These are phyloP conservation scores for Argyrosomus japonicus DNA, from an alignment of 2,113 vertebrate species.

Conservation along the genomic window DNA sequence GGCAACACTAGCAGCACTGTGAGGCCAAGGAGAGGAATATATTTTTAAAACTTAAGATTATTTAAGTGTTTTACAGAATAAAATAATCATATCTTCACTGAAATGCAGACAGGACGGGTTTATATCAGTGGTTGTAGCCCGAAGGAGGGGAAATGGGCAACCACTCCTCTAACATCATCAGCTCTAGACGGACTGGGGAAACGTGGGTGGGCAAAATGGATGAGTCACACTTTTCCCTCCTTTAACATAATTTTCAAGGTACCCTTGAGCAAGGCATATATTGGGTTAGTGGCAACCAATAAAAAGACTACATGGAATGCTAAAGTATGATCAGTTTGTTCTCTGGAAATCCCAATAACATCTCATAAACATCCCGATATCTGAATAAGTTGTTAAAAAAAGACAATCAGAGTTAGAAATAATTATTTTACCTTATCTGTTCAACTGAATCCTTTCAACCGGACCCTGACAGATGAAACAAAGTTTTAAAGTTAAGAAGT, in stretches of 20 bases:
- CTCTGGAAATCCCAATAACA: not conserved
- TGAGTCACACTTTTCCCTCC: slow-evolving; percentile 55
- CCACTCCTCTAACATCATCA: slow-evolving; percentile 48
- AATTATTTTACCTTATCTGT: too few species aligned
- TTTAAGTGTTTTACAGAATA: slow-evolving; percentile 33
- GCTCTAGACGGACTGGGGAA: slow-evolving; percentile 26
- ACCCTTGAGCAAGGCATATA: slow-evolving; percentile 39
- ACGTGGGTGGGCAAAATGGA: slow-evolving; percentile 37
- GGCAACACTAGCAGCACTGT: not conserved
- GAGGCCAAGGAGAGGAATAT: not conserved
- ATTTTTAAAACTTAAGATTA: slow-evolving; percentile 2
- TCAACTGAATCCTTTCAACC: not conserved
- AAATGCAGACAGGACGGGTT: slow-evolving; percentile 19
- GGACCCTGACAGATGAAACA: not conserved
- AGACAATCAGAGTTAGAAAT: too few species aligned
- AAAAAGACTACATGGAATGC: not conserved
- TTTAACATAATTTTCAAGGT: slow-evolving; percentile 29
- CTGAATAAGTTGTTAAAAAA: not conserved
- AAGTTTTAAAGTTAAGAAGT: not conserved
- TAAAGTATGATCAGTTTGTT: not conserved
- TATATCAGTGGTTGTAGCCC: slow-evolving; percentile 39
- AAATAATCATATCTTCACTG: slow-evolving; percentile 28
- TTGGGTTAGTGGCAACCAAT: slow-evolving; percentile 1
- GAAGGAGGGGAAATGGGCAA: slow-evolving; percentile 34
- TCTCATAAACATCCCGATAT: not conserved